phyloP scores from a whole-genome alignment of 2,888 invertebrate species.

The Coleophora deauratella region DNA sequence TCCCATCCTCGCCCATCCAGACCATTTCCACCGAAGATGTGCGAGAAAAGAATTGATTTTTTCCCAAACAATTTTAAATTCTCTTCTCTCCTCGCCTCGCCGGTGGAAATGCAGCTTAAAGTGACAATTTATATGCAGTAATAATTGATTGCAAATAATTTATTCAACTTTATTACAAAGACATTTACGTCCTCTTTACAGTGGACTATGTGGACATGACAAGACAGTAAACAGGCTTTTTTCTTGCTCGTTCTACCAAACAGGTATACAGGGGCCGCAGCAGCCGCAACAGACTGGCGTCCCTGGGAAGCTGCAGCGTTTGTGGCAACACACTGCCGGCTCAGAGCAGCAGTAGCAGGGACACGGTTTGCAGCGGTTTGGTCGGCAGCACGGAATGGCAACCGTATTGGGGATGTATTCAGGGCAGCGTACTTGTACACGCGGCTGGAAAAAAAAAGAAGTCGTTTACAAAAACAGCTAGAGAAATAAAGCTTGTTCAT shows the following conservation, averaged over 20 bases:
- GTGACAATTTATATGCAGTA: too few relatives aligned
- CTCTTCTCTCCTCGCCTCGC: too few relatives aligned
- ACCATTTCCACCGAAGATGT: too few relatives aligned
- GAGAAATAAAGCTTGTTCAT: too few relatives aligned
- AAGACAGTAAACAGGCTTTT: background rate
- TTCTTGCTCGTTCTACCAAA: slow-evolving; percentile 36
- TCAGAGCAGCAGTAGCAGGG: slow-evolving; percentile 69
- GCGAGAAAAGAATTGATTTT: too few relatives aligned
- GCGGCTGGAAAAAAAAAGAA: slow-evolving; percentile 4
- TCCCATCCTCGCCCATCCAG: too few relatives aligned
- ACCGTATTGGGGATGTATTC: slow-evolving; percentile 37
- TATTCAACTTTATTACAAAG: too few relatives aligned
- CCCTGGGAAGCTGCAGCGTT: slow-evolving; percentile 60
- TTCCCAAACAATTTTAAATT: too few relatives aligned
- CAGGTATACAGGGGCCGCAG: slow-evolving; percentile 62
- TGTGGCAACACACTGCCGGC: slow-evolving; percentile 46
- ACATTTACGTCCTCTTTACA: too few relatives aligned
- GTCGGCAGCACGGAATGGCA: slow-evolving; percentile 69
- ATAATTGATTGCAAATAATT: too few relatives aligned
- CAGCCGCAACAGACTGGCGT: slow-evolving; percentile 47
- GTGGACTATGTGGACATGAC: background rate
- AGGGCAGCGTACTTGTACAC: slow-evolving; percentile 1
- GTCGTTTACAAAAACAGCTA: background rate
- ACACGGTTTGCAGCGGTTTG: slow-evolving; percentile 70
- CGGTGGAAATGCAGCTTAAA: too few relatives aligned